Percentiles rank a stretch among this genome's conserved stretches.
Evolutionary conservation across 2,797 vertebrate genomes (phyloP).

Genomic region (Ceyx erithaca): DNA sequence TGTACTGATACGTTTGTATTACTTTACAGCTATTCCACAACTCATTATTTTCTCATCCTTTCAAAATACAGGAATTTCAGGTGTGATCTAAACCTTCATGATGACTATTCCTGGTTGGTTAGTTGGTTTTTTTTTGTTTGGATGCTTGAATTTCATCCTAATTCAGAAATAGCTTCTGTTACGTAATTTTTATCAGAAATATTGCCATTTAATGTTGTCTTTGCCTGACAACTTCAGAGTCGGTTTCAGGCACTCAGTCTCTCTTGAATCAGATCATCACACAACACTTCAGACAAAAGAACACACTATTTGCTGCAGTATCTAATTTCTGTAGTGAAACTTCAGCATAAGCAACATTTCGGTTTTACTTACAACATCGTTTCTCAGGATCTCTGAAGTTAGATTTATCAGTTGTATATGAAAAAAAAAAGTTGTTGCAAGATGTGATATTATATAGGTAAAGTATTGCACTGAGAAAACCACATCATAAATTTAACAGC

Average conservation of each 20-base stretch:
- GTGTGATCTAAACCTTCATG: neutral
- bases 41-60: neutral
- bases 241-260: neutral
- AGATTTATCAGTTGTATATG: neutral
- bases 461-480: neutral
- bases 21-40: neutral
- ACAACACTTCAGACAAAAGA: neutral
- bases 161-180: neutral
- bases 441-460: neutral
- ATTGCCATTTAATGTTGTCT: neutral
- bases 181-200: neutral
- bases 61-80: neutral
- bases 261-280: neutral
- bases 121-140: neutral
- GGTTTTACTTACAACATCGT: neutral
- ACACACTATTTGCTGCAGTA: neutral
- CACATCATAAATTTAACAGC: neutral
- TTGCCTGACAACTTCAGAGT: neutral
- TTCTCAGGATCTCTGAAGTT: neutral
- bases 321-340: neutral
- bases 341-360: neutral
- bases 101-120: neutral
- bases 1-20: neutral
- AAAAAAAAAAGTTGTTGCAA: neutral
- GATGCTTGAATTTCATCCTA: neutral